These are phyloP conservation scores for Lobophora halterata DNA, from an alignment of 2,888 invertebrate species.

Conservation along the genomic window DNA sequence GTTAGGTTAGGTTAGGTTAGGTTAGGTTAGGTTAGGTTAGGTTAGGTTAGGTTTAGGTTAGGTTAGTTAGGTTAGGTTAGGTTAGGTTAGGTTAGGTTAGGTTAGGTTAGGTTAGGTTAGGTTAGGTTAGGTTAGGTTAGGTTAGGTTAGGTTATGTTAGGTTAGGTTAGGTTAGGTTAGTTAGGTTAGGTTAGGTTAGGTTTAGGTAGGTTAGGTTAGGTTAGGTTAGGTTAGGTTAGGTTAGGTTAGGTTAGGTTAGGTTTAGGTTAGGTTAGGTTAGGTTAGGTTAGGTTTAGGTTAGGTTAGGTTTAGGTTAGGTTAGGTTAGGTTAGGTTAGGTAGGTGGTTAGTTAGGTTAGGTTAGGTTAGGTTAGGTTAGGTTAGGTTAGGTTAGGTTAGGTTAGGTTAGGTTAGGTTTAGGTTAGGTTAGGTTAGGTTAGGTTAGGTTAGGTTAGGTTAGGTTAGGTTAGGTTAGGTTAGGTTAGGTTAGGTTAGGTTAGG, in stretches of 20 bases:
- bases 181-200: too few species aligned
- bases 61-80: conserved; percentile 24
- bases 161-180: too few species aligned
- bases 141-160: too few species aligned
- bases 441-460: conserved; percentile 23
- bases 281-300: conserved; percentile 22
- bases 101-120: conserved; percentile 34
- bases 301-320: conserved; percentile 24
- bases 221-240: conserved; percentile 18
- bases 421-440: conserved; percentile 24
- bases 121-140: conserved; percentile 32
- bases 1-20: too few species aligned
- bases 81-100: conserved; percentile 32
- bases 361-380: conserved; percentile 25
- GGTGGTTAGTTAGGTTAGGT: conserved; percentile 26
- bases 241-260: conserved; percentile 22
- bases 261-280: conserved; percentile 23
- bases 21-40: conserved; percentile 19
- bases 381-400: conserved; percentile 23
- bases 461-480: conserved; percentile 20
- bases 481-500: conserved; percentile 24
- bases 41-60: conserved; percentile 25
- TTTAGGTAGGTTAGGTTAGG: too few species aligned
- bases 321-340: conserved; percentile 24
- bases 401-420: conserved; percentile 24